A percentile compares a stretch with the other conserved stretches of the same genome.
phyloP scores from a whole-genome alignment of 2,888 invertebrate species.

The Euzetes globulus region DNA sequence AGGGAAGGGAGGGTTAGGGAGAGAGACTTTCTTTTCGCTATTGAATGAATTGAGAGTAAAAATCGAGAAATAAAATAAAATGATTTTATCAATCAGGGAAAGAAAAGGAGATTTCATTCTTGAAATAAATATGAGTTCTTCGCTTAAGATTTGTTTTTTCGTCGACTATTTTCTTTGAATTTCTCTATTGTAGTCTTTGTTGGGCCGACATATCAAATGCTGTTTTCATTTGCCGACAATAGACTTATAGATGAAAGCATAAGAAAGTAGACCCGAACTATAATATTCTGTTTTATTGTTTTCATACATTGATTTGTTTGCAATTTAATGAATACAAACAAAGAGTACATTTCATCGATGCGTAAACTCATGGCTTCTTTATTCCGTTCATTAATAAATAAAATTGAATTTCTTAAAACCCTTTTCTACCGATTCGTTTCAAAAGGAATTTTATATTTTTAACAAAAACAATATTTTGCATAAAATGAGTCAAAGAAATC shows the following conservation, averaged over 20 bases:
- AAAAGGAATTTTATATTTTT: not conserved
- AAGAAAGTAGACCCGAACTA: not conserved
- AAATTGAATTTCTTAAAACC: not conserved
- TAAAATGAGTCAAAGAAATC: not conserved
- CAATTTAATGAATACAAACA: not conserved
- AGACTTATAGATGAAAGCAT: not conserved
- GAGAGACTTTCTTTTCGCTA: not conserved
- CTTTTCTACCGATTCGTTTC: not conserved
- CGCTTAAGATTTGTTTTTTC: not conserved
- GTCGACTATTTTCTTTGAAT: not conserved
- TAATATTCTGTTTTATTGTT: not conserved
- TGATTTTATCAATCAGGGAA: constrained; percentile 15
- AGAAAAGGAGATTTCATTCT: not conserved
- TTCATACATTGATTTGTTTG: constrained; percentile 8
- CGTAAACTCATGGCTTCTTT: not conserved
- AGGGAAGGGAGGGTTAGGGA: not conserved
- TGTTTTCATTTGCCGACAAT: not conserved
- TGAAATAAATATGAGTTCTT: not conserved
- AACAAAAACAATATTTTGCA: not conserved
- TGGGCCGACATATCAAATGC: constrained; percentile 1
- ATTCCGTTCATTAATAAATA: not conserved
- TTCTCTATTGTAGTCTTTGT: not conserved
- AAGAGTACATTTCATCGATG: not conserved
- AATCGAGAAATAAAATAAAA: not conserved
- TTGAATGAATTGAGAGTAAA: not conserved